Base-by-base conservation (phyloP, 1,140 invertebrate genomes). In the Planococcus citri region DNA sequence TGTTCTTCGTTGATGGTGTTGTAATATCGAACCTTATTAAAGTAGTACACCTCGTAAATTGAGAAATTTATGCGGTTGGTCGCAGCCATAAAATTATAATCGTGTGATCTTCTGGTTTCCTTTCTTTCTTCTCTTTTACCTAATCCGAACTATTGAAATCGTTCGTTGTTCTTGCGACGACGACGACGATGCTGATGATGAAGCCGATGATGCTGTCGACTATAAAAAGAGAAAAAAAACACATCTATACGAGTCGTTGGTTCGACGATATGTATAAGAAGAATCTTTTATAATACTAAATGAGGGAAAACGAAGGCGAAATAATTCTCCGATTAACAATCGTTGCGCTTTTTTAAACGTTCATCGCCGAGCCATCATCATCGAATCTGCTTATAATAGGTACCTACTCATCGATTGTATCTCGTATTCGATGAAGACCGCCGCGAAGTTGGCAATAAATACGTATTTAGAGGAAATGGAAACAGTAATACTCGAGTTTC, bases 41-140 rank as follows among this genome's bases (percentile, higher is more conserved):
- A 64, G 25, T 64, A 27, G 60, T 64, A 64, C 60, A 64, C 25
- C 60, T 64, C 60, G 17, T 64, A 64, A 64, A 64, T 64, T 64
- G 60, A 64, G 21, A 64, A 64, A 64, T 64, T 64, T 64, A 64
- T 64, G 60, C 60, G 60, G 60, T 64, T 64, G 60, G 60, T 64
- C 60, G 60, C 25, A 25, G 24, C 60, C 22, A 64, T 64, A 64
- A 64, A 64, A 64, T 64, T 64, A 64, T 64, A 64, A 64, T 64
- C 60, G 60, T 64, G 60, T 64, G 60, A 64, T 64, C 60, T 64
- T 64, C 60, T 64, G 60, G 60, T 64, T 64, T 64, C 17, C 17
- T 33, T 33, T 33, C 12, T 33, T 33, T 33, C 3, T 33, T 33
- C 12, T 33, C 12, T 33, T 33, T 12, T 33, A 6, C 12, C 29